A percentile compares a stretch with the other conserved stretches of the same genome.
phyloP scores from a whole-genome alignment of 2,888 invertebrate genomes.

The Calliopum simillimum region DNA sequence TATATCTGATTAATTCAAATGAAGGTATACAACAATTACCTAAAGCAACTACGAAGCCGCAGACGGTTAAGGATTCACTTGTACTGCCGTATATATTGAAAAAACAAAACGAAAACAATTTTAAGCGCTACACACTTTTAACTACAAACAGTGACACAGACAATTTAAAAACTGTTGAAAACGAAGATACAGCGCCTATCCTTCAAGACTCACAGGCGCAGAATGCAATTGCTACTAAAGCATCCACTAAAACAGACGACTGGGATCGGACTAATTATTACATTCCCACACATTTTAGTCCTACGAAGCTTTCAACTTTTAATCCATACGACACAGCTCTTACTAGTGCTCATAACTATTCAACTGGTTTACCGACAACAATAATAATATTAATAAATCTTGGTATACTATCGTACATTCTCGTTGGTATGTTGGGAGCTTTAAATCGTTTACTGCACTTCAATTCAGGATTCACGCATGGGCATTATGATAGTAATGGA shows the following conservation, averaged over 20 bases:
- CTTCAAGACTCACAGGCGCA: no score
- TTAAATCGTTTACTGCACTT: constrained; percentile 42
- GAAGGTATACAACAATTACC: background rate
- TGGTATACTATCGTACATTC: constrained; percentile 50
- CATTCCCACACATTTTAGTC: background rate
- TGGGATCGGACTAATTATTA: constrained; percentile 32
- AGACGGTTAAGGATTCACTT: background rate
- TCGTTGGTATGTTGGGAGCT: constrained; percentile 48
- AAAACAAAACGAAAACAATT: background rate
- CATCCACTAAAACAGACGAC: constrained; percentile 2
- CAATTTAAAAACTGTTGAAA: background rate
- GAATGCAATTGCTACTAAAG: background rate
- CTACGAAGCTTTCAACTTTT: background rate
- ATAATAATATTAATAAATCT: constrained; percentile 53
- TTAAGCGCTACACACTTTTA: constrained; percentile 12
- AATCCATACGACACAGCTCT: background rate
- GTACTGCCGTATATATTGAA: constrained; percentile 14
- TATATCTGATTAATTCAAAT: background rate
- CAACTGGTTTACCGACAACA: constrained; percentile 34
- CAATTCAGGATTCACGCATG: background rate
- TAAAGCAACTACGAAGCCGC: background rate
- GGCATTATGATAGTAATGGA: background rate
- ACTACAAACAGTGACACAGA: background rate
- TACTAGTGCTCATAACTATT: background rate
- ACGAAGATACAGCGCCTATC: background rate